These are phyloP conservation scores for Ganaspis sp. DNA, from an alignment of 1,140 invertebrate genomes.

Conservation along the genomic window DNA sequence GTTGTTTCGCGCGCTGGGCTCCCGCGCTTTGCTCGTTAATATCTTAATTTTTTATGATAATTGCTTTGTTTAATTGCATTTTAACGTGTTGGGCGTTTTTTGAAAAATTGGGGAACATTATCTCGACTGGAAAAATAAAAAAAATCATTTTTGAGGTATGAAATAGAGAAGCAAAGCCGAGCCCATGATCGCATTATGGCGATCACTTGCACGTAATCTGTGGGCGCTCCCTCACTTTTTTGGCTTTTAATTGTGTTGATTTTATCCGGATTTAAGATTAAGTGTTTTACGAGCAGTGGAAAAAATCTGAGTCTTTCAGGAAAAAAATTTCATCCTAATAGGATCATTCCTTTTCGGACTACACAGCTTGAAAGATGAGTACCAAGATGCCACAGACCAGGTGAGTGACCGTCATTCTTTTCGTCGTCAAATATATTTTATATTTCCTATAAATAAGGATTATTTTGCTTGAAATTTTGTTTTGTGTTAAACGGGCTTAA, in stretches of 20 bases:
- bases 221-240: slow-evolving; percentile 55
- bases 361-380: slow-evolving; percentile 64
- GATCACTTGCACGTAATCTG: slow-evolving; percentile 58
- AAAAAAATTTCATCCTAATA: slow-evolving; percentile 15
- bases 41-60: slow-evolving; percentile 57
- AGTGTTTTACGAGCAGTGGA: background rate
- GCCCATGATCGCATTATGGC: slow-evolving; percentile 64
- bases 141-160: slow-evolving; percentile 14
- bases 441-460: slow-evolving; percentile 34
- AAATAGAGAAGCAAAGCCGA: slow-evolving; percentile 46
- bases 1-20: slow-evolving; percentile 72
- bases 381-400: slow-evolving; percentile 72
- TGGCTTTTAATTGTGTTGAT: slow-evolving; percentile 44
- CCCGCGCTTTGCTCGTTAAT: slow-evolving; percentile 67
- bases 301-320: background rate
- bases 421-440: slow-evolving; percentile 37
- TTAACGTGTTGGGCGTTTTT: slow-evolving; percentile 1
- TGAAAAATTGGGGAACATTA: slow-evolving; percentile 1
- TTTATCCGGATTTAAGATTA: background rate
- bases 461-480: background rate
- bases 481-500: background rate
- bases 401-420: slow-evolving; percentile 62
- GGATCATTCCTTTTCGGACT: slow-evolving; percentile 32
- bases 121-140: slow-evolving; percentile 24
- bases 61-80: slow-evolving; percentile 24